phyloP scores from a whole-genome alignment of 2,113 vertebrate species.

The Paracanthobrama guichenoti region DNA sequence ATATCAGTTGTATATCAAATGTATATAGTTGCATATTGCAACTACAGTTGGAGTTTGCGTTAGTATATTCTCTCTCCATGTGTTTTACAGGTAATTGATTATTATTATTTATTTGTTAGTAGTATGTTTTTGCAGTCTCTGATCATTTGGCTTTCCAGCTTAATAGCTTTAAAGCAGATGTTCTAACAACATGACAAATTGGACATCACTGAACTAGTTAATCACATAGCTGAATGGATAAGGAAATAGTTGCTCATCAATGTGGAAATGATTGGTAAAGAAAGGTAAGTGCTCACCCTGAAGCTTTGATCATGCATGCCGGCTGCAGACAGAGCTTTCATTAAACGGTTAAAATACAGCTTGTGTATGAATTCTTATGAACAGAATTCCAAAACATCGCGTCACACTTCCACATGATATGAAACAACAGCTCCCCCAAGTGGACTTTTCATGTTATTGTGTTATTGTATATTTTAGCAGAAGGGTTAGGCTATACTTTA shows the following conservation, averaged over 20 bases:
- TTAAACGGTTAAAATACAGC: not conserved
- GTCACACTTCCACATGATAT: not conserved
- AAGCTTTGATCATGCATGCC: not conserved
- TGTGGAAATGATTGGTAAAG: constrained; percentile 10
- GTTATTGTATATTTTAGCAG: too few relatives aligned
- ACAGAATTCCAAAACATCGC: not conserved
- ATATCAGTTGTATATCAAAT: too few relatives aligned
- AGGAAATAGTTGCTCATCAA: not conserved
- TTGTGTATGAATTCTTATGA: not conserved
- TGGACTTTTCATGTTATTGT: not conserved
- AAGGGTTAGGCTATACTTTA: not conserved
- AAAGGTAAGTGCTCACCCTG: not conserved
- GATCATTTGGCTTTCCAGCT: constrained; percentile 8
- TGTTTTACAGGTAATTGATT: not conserved
- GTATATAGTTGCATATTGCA: too few relatives aligned
- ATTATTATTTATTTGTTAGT: too few relatives aligned
- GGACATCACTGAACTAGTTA: constrained; percentile 10
- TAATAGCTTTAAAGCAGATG: constrained; percentile 26
- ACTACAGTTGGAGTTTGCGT: not conserved
- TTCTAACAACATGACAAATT: constrained; percentile 10
- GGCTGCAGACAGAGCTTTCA: not conserved
- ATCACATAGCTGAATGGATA: constrained; percentile 19
- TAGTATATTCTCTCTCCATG: not conserved
- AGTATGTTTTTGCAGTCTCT: not conserved
- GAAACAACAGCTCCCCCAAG: constrained; percentile 26